Evolutionary conservation across 2,888 invertebrate genomes (phyloP).

Genomic region (Phengaris alcon): DNA sequence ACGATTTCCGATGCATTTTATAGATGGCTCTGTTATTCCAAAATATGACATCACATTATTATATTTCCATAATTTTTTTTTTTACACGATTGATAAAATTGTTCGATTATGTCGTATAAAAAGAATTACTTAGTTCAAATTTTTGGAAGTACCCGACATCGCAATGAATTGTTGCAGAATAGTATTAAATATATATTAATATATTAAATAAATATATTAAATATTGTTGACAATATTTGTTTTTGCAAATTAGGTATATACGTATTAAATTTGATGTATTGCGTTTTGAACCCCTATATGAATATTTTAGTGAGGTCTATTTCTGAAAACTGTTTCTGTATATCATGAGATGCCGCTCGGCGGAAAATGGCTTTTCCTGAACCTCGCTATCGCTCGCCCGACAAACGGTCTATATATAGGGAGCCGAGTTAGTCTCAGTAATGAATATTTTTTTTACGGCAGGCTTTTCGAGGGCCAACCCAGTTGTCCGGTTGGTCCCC

Average conservation of each 20-base stretch:
- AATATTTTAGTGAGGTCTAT: neutral
- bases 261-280: neutral
- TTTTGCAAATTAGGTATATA: neutral
- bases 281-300: neutral
- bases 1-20: neutral
- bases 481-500: neutral
- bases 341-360: neutral
- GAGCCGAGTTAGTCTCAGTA: neutral
- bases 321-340: neutral
- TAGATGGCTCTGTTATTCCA: neutral
- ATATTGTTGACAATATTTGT: neutral
- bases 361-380: neutral
- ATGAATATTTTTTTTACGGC: neutral
- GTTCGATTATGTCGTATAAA: neutral
- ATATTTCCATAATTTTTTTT: neutral
- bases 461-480: neutral
- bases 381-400: neutral
- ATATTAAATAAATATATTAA: no score
- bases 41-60: neutral
- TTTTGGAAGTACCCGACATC: no score
- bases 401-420: neutral
- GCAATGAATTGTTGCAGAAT: no score
- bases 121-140: no score
- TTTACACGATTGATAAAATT: neutral
- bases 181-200: no score